A percentile compares a stretch with the other conserved stretches of the same genome.
Conservation (phyloP, 2,888 invertebrate genomes). For the Adelphocoris suturalis region DNA sequence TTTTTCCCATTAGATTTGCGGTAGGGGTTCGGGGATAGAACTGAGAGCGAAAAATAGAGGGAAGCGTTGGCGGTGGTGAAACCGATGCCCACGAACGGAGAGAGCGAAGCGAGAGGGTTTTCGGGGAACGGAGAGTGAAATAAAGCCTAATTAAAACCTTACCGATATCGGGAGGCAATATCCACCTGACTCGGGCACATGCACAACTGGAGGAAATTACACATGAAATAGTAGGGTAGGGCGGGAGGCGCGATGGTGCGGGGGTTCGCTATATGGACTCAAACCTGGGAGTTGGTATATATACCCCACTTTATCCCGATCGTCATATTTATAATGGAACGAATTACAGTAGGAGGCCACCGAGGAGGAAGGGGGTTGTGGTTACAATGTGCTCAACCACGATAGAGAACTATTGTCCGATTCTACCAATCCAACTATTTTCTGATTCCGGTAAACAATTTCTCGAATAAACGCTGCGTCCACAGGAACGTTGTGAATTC, state of each 20-base stretch:
- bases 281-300: background rate
- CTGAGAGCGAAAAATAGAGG: constrained; percentile 35
- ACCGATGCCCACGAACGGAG: constrained; percentile 28
- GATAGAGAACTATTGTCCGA: no score
- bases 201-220: constrained; percentile 59
- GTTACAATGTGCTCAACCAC: background rate
- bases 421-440: no score
- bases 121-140: constrained; percentile 53
- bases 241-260: background rate
- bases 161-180: constrained; percentile 60
- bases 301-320: background rate
- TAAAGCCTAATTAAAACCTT: constrained; percentile 69
- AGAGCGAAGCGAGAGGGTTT: constrained; percentile 6
- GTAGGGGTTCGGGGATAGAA: constrained; percentile 44
- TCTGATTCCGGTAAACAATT: no score
- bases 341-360: background rate
- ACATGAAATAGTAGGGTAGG: constrained; percentile 41
- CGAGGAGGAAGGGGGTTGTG: background rate
- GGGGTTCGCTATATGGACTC: background rate
- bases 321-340: constrained; percentile 2
- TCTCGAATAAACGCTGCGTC: no score
- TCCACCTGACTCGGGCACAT: constrained; percentile 54
- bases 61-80: background rate
- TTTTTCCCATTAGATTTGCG: constrained; percentile 68
- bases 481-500: no score